A percentile compares a stretch with the other conserved stretches of the same genome.
These are phyloP conservation scores for Clavelina lepadiformis DNA, from an alignment of 23 tunicate genomes.

Conservation along the genomic window DNA sequence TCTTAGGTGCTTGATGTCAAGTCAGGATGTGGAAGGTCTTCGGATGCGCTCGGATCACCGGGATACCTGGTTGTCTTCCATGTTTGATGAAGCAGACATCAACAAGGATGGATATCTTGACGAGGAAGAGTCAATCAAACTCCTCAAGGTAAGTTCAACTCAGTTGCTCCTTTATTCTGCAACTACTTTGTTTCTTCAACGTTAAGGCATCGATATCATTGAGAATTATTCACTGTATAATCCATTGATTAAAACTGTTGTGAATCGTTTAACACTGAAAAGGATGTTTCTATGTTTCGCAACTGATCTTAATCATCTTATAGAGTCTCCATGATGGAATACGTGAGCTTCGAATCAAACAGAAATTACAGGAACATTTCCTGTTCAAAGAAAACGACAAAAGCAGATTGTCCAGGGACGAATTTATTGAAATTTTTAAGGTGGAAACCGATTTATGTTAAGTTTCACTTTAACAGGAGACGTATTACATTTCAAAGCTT, in stretches of 20 bases:
- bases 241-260: not conserved
- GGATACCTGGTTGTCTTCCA: slow-evolving; percentile 69
- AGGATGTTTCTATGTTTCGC: too few species aligned
- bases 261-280: not conserved
- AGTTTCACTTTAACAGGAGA: too few species aligned
- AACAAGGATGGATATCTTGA: slow-evolving; percentile 88
- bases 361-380: slow-evolving; percentile 70
- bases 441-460: too few species aligned
- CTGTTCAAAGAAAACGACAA: slow-evolving; percentile 37
- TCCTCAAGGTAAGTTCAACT: slow-evolving; percentile 75
- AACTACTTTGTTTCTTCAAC: too few species aligned
- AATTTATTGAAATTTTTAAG: slow-evolving; percentile 88
- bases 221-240: too few species aligned
- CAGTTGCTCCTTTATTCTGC: too few species aligned
- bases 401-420: slow-evolving; percentile 46
- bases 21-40: slow-evolving; percentile 66
- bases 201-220: too few species aligned
- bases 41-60: slow-evolving; percentile 53
- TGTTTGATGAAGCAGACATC: slow-evolving; percentile 81
- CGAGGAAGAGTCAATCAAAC: slow-evolving; percentile 75
- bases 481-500: too few species aligned
- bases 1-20: slow-evolving; percentile 66
- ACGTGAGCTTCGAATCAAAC: slow-evolving; percentile 73
- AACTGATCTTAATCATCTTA: not conserved
- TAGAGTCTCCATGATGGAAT: slow-evolving; percentile 85